These are phyloP conservation scores for Prionailurus bengalensis DNA, from an alignment of 2,113 vertebrate species.

Conservation along the genomic window DNA sequence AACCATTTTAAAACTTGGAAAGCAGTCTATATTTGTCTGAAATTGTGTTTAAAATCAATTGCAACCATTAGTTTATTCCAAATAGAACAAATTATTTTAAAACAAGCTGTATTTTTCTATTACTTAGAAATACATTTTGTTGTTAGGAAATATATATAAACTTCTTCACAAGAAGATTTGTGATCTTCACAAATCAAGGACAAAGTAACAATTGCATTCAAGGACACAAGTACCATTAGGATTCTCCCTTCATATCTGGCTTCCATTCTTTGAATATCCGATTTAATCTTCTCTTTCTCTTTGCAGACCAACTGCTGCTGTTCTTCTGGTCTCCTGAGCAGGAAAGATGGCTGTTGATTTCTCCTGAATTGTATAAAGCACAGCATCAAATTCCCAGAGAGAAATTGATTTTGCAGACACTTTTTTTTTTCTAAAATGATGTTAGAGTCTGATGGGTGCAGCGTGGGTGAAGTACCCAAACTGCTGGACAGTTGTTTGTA, in stretches of 20 bases:
- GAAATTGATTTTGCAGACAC: background rate
- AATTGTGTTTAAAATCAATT: constrained; percentile 16
- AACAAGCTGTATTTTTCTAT: background rate
- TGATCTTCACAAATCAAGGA: background rate
- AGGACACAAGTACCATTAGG: background rate
- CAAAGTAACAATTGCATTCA: background rate
- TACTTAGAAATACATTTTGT: background rate
- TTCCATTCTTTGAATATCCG: background rate
- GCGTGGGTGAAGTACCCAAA: background rate
- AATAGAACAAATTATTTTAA: background rate
- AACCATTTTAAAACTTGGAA: background rate
- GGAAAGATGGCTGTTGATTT: background rate
- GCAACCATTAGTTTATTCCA: background rate
- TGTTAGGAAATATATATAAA: background rate
- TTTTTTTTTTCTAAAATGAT: background rate
- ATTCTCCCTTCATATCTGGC: background rate
- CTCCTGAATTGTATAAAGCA: background rate
- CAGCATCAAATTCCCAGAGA: background rate
- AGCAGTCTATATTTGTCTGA: background rate
- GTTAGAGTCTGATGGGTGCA: background rate
- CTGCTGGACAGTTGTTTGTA: background rate
- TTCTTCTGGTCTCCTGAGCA: background rate
- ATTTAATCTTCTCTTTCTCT: background rate
- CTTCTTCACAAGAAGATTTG: no score
- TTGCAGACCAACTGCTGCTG: background rate